Evolutionary conservation across 2,113 vertebrate genomes (phyloP), one percentile per base, ranked within the genome.

Genomic region (Rostratula benghalensis): DNA sequence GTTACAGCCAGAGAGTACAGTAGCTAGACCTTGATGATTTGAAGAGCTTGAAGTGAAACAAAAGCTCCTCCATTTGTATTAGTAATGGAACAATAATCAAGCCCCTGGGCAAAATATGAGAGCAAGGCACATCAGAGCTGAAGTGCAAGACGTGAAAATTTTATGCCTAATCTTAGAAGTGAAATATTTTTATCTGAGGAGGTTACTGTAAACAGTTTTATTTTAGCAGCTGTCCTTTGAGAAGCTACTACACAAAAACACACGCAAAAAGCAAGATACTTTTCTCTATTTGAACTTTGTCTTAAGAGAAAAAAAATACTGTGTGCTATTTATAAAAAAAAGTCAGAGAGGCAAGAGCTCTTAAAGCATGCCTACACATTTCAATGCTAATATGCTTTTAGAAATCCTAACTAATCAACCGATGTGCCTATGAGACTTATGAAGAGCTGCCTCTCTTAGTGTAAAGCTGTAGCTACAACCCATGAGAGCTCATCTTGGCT

Each of bases 201-300:
- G 35, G 70, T 76, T 91, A 85, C 33, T 89, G 76, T 94, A 93
- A 90, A 89, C 61, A 89, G 65, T 75, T 83, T 95, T 94, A 81
- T 96, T 96, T 95, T 87, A 87, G 83, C 22, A 95, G 46, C 30
- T 85, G 84, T 77, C 79, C 81, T 94, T 87, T 92, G 41, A 95
- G 57, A 93, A 82, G 57, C 89, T 76, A 57, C 83, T 64, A 30
- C n/a, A 92, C 31, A 76, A 64, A 95, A 89, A 83, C 3, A 17
- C 43, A 84, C 11, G 24, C 18, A 56, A 59, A 81, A 92, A 74
- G 23, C 22, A 93, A 61, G 45, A 57, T 59, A 63, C 39, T 91
- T 77, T 84, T 61, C 43, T 84, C 57, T 60, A 5, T 68, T 56
- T 90, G 87, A 91, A 61, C 77, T 92, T 79, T 50, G 57, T 57